These are phyloP conservation scores for Triplophysa yarkandensis DNA, from an alignment of 2,797 vertebrate genomes.

Conservation along the genomic window DNA sequence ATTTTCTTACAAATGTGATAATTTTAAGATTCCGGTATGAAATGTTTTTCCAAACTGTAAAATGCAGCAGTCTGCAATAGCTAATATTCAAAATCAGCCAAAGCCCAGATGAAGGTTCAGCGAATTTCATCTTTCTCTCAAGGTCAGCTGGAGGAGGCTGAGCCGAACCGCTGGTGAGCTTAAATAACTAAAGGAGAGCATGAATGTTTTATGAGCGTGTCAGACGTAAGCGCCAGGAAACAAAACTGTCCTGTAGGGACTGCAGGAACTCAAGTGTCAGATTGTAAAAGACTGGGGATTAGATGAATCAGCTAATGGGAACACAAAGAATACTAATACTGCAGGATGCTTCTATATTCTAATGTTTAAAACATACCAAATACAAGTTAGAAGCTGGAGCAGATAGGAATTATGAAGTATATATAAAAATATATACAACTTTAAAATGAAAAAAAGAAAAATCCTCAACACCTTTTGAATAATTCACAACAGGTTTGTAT, in stretches of 20 bases:
- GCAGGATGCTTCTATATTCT: not conserved
- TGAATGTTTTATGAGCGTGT: slow-evolving; percentile 43
- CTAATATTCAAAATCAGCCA: not conserved
- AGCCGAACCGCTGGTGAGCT: not conserved
- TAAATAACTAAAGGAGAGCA: slow-evolving; percentile 30
- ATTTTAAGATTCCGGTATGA: too few relatives aligned
- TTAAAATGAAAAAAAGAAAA: not conserved
- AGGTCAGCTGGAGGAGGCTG: slow-evolving; percentile 21
- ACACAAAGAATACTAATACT: not conserved
- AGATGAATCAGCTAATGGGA: slow-evolving; percentile 7
- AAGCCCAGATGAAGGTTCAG: not conserved
- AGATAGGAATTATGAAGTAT: not conserved
- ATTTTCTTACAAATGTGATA: too few relatives aligned
- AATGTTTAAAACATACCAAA: not conserved
- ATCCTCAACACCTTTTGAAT: not conserved
- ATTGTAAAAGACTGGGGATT: not conserved
- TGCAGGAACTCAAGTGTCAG: not conserved
- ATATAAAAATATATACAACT: not conserved
- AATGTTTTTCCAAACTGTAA: too few relatives aligned
- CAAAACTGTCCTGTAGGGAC: not conserved
- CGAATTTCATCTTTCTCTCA: not conserved
- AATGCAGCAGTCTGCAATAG: not conserved
- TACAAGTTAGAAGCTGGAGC: not conserved
- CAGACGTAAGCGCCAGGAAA: slow-evolving; percentile 23
- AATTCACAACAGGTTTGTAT: not conserved